Evolutionary conservation across 2,113 vertebrate species (phyloP).

Genomic region (Nerophis lumbriciformis): DNA sequence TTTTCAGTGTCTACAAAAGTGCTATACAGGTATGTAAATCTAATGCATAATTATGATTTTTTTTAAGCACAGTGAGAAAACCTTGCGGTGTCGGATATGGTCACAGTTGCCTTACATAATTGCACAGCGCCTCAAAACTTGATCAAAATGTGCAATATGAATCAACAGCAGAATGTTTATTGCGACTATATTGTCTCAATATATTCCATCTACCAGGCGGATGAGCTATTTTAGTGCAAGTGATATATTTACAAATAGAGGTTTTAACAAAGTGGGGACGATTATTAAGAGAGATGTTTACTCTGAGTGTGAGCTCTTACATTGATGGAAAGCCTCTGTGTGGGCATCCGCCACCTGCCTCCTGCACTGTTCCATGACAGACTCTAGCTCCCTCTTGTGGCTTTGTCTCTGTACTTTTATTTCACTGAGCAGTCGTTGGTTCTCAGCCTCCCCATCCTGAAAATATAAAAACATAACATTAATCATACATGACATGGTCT

Average conservation of each 20-base stretch:
- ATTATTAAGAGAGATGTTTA: background rate
- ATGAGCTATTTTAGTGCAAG: background rate
- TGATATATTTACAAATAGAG: background rate
- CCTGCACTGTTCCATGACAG: slow-evolving; percentile 28
- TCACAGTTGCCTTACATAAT: no score
- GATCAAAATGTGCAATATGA: no score
- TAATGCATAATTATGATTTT: no score
- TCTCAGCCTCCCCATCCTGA: slow-evolving; percentile 46
- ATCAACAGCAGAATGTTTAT: no score
- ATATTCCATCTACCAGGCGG: background rate
- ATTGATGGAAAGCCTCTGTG: slow-evolving; percentile 23
- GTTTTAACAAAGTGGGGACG: background rate
- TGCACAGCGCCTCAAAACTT: no score
- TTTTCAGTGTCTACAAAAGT: no score
- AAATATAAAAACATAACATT: background rate
- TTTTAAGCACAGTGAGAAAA: no score
- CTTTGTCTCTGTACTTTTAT: slow-evolving; percentile 37
- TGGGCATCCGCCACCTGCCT: slow-evolving; percentile 33
- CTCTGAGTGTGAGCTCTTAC: slow-evolving; percentile 37
- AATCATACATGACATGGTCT: background rate
- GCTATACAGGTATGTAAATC: no score
- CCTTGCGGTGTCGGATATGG: no score
- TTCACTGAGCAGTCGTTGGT: slow-evolving; percentile 45
- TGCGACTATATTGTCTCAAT: background rate
- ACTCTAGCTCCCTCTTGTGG: slow-evolving; percentile 65